Evolutionary conservation across 1,140 invertebrate species (phyloP).

Genomic region (Pemphigus obesinymphae): DNA sequence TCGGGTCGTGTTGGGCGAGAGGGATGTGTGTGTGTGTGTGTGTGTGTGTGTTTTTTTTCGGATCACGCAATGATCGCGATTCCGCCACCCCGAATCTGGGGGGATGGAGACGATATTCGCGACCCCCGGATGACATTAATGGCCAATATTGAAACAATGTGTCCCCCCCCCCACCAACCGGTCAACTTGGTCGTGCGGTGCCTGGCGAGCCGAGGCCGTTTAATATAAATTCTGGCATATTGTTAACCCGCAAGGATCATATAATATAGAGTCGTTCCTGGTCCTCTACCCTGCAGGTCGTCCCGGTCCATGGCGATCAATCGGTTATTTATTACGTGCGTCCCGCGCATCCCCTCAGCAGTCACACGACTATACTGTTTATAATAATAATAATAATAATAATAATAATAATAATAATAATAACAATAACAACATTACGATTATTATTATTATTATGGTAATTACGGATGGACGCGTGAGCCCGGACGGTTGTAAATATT

Average conservation of each 20-base stretch:
- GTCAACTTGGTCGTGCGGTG: background rate
- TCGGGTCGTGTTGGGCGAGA: no score
- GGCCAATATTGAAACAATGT: constrained; percentile 37
- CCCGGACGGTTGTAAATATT: constrained; percentile 20
- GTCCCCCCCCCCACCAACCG: background rate
- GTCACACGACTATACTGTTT: constrained; percentile 18
- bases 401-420: background rate
- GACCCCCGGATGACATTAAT: constrained; percentile 9
- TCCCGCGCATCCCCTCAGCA: background rate
- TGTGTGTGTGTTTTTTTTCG: no score
- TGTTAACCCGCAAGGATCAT: constrained; percentile 34
- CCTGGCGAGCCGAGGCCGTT: background rate
- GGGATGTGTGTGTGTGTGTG: no score
- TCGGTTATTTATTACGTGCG: constrained; percentile 31
- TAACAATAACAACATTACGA: background rate
- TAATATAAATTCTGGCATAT: constrained; percentile 40
- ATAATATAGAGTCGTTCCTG: background rate
- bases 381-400: constrained; percentile 5
- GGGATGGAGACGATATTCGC: background rate
- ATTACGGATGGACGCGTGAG: constrained; percentile 8
- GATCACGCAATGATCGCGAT: background rate
- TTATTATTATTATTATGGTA: constrained; percentile 37
- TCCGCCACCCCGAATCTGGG: background rate
- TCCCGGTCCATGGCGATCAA: constrained; percentile 15
- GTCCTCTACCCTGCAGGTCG: background rate